These are phyloP conservation scores for Gobio gobio DNA, from an alignment of 2,113 vertebrate genomes.

Conservation along the genomic window DNA sequence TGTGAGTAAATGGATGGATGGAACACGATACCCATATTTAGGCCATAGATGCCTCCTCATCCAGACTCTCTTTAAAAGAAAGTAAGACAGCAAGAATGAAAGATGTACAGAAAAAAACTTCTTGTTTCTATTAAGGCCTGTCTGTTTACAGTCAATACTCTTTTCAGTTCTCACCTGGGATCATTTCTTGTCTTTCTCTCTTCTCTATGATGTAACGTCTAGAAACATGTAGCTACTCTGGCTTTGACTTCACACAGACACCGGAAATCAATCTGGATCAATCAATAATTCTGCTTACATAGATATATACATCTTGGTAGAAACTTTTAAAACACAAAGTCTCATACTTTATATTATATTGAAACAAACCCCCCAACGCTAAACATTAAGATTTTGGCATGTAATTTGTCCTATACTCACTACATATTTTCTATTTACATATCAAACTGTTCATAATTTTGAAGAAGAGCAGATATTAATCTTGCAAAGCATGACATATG, in stretches of 20 bases:
- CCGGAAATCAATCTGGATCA: not conserved
- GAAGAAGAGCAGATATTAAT: too few species aligned
- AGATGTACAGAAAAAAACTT: not conserved
- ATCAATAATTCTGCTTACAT: not conserved
- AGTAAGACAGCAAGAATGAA: not conserved
- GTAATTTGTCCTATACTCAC: too few species aligned
- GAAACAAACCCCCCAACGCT: too few species aligned
- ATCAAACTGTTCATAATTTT: too few species aligned
- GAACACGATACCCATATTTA: not conserved
- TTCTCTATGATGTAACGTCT: slow-evolving; percentile 5
- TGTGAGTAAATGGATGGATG: not conserved
- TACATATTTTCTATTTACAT: too few species aligned
- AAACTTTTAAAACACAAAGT: too few species aligned
- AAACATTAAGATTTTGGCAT: too few species aligned
- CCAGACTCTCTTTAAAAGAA: not conserved
- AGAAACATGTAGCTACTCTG: not conserved
- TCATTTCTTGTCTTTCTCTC: not conserved
- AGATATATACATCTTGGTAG: not conserved
- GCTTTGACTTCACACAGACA: not conserved
- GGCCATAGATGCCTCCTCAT: not conserved
- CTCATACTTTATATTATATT: too few species aligned
- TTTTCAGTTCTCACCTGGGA: not conserved
- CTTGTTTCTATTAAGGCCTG: not conserved
- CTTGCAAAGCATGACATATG: too few species aligned
- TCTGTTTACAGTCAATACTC: slow-evolving; percentile 3